Base-by-base conservation (phyloP, 2,797 vertebrate genomes). In the Poeciliopsis gracilis region DNA sequence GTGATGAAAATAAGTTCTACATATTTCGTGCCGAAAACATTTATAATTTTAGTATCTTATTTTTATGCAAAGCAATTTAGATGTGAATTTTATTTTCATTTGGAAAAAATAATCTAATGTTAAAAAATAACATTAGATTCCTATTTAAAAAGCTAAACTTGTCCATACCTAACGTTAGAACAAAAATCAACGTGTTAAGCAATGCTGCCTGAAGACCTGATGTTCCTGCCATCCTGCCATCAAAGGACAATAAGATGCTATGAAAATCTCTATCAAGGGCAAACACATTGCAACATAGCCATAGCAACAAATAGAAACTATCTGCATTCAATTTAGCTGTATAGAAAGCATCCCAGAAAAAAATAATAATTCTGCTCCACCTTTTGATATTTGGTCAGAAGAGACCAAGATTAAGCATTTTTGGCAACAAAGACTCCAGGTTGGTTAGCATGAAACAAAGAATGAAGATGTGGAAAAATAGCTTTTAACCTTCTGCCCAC, bases 1-100 rank as follows among this genome's bases (percentile, higher is more conserved):
- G 69, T 10, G 5, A 45, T 81, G 30, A 79, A 73, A 75, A 77
- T 4, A 53, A 47, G 30, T 28, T 86, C 33, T 2, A 1, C 43
- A 23, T 63, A 80, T 36, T 67, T 43, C 13, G 36, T 43, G 66
- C 10, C 23, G 2, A 12, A 67, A 41, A 41, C 23, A 41, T 67
- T 67, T 41, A 25, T 43, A 13, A 69, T 43, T 69, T 38, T 8
- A 69, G 33, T 23, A 13, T 23, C 23, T 13, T 69, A 41, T 23
- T 36, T 9, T 66, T 2, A 11, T 8, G 38, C 30, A 59, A 5
- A 36, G 1, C 9, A 13, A 16, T 66, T 38, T 38, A 4, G 18
- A 38, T 38, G 1, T 1, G 0, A 66, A 41, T 12, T 67, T 41
- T 23, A 63, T 28, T 36, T 38, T 38, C 8, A 33, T 33, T 55